Evolutionary conservation across 2,113 vertebrate species (phyloP).

Genomic region (Aythya baeri): DNA sequence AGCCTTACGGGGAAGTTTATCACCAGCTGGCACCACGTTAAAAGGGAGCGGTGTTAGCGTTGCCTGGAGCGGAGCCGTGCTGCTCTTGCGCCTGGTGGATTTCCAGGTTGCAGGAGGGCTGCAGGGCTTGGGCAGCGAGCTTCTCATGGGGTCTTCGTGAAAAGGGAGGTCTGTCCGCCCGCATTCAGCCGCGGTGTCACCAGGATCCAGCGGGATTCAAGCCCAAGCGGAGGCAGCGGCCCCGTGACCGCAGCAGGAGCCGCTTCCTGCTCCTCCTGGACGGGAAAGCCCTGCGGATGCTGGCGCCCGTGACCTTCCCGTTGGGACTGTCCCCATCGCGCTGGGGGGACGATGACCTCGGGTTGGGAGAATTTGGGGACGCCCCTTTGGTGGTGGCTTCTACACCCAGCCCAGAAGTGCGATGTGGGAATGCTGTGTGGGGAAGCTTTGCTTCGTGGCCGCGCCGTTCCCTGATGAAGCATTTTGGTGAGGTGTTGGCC

Average conservation of each 20-base stretch:
- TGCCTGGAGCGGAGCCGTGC: background rate
- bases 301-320: background rate
- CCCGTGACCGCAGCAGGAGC: background rate
- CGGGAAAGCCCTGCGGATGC: background rate
- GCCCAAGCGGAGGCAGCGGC: background rate
- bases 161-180: no score
- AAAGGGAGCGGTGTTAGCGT: background rate
- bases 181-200: background rate
- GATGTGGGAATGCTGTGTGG: background rate
- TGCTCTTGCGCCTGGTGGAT: background rate
- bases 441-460: background rate
- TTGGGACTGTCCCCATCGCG: background rate
- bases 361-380: background rate
- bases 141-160: no score
- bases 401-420: no score
- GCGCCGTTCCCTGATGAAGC: background rate
- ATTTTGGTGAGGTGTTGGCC: background rate
- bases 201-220: background rate
- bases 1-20: background rate
- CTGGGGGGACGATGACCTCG: no score
- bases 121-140: background rate
- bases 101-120: background rate
- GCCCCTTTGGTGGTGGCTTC: background rate
- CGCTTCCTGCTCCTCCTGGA: background rate
- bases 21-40: background rate